Evolutionary conservation across 2,888 invertebrate genomes (phyloP), one percentile per base, ranked within the genome.

Genomic region (Sepioteuthis lessoniana): DNA sequence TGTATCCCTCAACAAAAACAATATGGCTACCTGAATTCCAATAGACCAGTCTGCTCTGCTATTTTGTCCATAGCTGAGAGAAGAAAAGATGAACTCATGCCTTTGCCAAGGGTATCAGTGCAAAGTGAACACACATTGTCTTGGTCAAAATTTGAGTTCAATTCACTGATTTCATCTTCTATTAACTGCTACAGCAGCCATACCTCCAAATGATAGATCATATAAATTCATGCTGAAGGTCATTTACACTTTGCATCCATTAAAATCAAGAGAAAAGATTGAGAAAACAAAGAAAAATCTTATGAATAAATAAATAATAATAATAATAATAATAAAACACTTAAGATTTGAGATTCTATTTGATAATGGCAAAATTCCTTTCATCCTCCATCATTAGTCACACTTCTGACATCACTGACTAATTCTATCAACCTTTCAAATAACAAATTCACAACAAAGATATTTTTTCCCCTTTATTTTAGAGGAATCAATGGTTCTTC

Each of bases 321-420:
- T n/a, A n/a, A n/a, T n/a, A n/a, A n/a, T 42, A 42, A 3, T 42
- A 42, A 42, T 5, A 35, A 35, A 25, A 55, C 19, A 35, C 1
- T 76, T 16, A 35, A 35, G 13, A 35, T n/a, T 76, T 35, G 1
- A 76, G n/a, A 55, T 55, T 55, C 55, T 55, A 55, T 55, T 55
- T 55, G 55, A 76, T 76, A 76, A 76, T 76, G n/a, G n/a, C 16
- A 76, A 76, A 76, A 76, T 76, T 76, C 76, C 76, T 76, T 76
- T 76, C 76, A 76, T 76, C 76, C 16, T 16, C n/a, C 19, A n/a
- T 8, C 13, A 35, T 76, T 76, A 76, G n/a, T 76, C n/a, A 76
- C 35, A 35, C 21, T 35, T 76, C 76, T 76, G 16, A 76, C 76
- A 76, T 35, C 76, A 25, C 76, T 16, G n/a, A 76, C 76, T 35